These are phyloP conservation scores for Tokudaia tokunoshimensis DNA, from an alignment of 2,797 vertebrate genomes.

Conservation along the genomic window DNA sequence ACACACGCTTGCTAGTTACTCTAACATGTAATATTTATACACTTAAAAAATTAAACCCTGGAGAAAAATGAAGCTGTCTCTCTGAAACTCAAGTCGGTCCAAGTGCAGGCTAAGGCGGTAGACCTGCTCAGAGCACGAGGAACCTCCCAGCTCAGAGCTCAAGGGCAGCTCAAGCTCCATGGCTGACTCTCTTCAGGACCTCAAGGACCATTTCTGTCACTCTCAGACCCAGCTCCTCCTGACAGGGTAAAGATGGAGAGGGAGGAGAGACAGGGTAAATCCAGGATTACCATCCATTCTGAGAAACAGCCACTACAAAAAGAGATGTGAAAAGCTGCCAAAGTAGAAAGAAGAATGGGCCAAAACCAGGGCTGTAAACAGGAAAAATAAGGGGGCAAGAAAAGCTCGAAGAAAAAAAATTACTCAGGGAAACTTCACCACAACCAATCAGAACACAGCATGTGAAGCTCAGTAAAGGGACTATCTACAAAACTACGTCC, in stretches of 20 bases:
- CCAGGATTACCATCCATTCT: neutral
- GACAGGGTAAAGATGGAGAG: neutral
- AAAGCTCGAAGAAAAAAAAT: neutral
- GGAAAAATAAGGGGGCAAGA: neutral
- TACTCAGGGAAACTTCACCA: neutral
- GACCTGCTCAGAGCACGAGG: neutral
- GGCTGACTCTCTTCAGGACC: neutral
- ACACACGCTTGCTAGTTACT: constrained; percentile 57
- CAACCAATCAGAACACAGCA: neutral
- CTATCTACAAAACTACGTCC: neutral
- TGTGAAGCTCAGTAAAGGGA: too few species aligned
- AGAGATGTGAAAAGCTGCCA: neutral
- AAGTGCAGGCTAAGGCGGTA: constrained; percentile 36
- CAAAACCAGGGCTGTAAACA: neutral
- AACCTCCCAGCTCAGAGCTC: neutral
- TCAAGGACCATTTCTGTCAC: neutral
- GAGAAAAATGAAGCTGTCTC: constrained; percentile 1
- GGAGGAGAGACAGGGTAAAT: neutral
- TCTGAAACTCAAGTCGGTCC: constrained; percentile 40
- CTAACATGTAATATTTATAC: constrained; percentile 18
- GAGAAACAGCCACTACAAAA: neutral
- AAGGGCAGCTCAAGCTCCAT: neutral
- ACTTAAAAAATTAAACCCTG: neutral
- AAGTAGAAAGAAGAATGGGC: neutral
- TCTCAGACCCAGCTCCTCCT: constrained; percentile 18